Base-by-base conservation (phyloP, 2,113 vertebrate genomes). In the Origma solitaria region DNA sequence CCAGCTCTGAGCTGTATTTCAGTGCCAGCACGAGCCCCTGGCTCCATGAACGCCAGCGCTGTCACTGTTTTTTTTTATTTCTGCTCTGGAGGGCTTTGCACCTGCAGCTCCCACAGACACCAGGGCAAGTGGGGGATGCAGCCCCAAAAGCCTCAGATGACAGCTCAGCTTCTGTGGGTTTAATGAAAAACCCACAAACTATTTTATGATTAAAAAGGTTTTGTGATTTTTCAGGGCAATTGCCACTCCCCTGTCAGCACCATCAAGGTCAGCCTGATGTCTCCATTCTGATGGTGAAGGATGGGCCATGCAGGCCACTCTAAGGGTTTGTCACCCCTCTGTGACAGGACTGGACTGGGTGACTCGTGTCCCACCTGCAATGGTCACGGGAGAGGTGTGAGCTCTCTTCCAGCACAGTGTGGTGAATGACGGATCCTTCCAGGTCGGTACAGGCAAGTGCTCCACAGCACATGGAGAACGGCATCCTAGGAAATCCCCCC, bases 301-400 rank as follows among this genome's bases (percentile, higher is more conserved):
- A 69, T 35, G n/a, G 53, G 56, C 23, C 0, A 1, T n/a, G 64
- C 53, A 22, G 50, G 10, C 49, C 54, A 2, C 44, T 25, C 42
- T 1, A 28, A 82, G 50, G 28, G 42, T 54, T 10, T 78, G 76
- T 50, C 76, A 83, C 9, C 37, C 21, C 1, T 0, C 37, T 22
- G 80, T 38, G 76, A 86, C 83, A 50, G 45, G 56, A 40, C 16
- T 17, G 38, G 35, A 13, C 19, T 3, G 13, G 57, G 86, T 44
- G 70, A 53, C 75, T 45, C 20, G 2, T 1, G 10, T 10, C 14
- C 78, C 40, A 23, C 19, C 62, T 57, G 64, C 75, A 66, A 12
- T 6, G 2, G 57, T 5, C 71, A 31, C 33, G 62, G 75, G 61
- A 77, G 38, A 2, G 0, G 33, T 0, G 0, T 12, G 54, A 82